Evolutionary conservation across 2,113 vertebrate species (phyloP), one percentile per base, ranked within the genome.

Genomic region (Sinocyclocheilus grahami): DNA sequence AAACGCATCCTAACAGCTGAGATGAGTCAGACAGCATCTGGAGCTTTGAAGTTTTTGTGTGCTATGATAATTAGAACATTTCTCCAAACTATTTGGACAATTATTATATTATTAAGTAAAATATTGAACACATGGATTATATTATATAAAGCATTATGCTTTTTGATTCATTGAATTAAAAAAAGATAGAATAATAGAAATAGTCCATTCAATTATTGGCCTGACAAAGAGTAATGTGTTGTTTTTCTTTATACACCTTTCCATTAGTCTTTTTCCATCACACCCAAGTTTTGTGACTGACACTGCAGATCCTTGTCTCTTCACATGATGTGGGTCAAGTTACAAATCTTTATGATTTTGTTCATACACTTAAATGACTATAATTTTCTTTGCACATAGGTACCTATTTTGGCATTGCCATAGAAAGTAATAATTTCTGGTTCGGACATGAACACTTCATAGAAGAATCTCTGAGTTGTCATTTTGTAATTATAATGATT

Each of bases 11-110:
- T 80, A 79, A 46, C 78, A 76, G n/a, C 74, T 76, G 74, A 80
- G 58, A n/a, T 67, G 79, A 65, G 62, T 48, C 79, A 82, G 79
- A 48, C 62, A 51, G 78, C 79, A 65, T 67, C 79, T 82, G 79
- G 37, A 51, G 62, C 79, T 65, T 30, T 30, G 78, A 81, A 13
- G 78, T 42, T 58, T 78, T 81, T 81, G 78, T 65, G 11, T 63
- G 58, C 12, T 24, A 81, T 81, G 62, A 62, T 67, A 67, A 67
- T 82, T 67, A 67, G n/a, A 51, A 10, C 39, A 27, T 24, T 48
- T 82, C 24, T 27, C 4, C 7, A 67, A 78, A 81, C 79, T 82
- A 51, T 20, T 67, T 67, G 14, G 12, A 65, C 14, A 42, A 27
- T 65, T 24, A 27, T 65, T 24, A 63, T 12, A 5, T 27, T 27